These are phyloP conservation scores for Falcunculus frontatus DNA, from an alignment of 2,113 vertebrate genomes.

Conservation along the genomic window DNA sequence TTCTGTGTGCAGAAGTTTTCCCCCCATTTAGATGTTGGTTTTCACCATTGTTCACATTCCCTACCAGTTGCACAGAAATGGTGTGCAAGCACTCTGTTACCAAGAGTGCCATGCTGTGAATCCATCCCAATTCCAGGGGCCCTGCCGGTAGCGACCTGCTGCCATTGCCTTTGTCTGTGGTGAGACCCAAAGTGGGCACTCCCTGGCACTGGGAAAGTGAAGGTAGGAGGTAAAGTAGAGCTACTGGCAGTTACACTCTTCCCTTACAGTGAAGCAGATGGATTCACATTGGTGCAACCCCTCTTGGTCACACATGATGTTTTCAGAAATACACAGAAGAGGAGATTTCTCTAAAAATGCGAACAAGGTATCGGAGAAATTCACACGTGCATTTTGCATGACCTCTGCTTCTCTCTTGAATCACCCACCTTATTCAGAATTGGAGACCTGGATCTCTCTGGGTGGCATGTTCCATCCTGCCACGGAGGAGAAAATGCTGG, in stretches of 20 bases:
- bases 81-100: neutral
- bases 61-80: neutral
- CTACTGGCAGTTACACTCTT: neutral
- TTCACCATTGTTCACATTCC: neutral
- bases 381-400: neutral
- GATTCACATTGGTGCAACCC: neutral
- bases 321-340: neutral
- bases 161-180: neutral
- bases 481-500: neutral
- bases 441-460: neutral
- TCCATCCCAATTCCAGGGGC: neutral
- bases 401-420: neutral
- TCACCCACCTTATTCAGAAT: neutral
- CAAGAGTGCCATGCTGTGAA: neutral
- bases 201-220: neutral
- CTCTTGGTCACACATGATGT: neutral
- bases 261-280: fast-evolving
- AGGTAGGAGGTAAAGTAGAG: neutral
- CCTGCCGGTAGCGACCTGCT: neutral
- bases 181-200: neutral
- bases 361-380: neutral
- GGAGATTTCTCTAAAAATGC: neutral
- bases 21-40: neutral
- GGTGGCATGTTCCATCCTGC: neutral
- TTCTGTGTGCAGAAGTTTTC: neutral